Evolutionary conservation across 2,888 invertebrate genomes (phyloP).

Genomic region (Conistra vaccinii): DNA sequence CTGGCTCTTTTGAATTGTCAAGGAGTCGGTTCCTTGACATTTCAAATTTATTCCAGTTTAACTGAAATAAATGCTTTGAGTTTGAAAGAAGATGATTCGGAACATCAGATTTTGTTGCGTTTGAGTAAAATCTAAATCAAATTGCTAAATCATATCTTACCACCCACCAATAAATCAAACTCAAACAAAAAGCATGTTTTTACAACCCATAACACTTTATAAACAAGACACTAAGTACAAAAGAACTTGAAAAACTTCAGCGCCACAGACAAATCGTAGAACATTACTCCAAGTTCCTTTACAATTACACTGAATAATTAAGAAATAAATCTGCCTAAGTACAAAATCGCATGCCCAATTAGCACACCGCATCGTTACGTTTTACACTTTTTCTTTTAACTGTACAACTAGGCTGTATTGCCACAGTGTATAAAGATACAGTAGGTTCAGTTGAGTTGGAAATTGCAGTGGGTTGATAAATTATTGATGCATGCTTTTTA

Average conservation of each 20-base stretch:
- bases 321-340: slow-evolving; percentile 82
- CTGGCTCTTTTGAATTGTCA: background rate
- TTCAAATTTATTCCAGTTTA: background rate
- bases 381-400: slow-evolving; percentile 83
- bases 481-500: background rate
- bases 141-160: background rate
- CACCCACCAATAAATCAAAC: background rate
- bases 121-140: background rate
- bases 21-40: background rate
- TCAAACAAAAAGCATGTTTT: background rate
- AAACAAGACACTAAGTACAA: slow-evolving; percentile 22
- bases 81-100: background rate
- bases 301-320: slow-evolving; percentile 80
- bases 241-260: slow-evolving; percentile 2
- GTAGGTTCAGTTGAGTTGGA: background rate
- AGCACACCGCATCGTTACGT: slow-evolving; percentile 73
- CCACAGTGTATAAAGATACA: background rate
- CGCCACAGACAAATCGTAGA: slow-evolving; percentile 35
- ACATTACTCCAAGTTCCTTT: slow-evolving; percentile 58
- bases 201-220: background rate
- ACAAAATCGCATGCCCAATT: slow-evolving; percentile 70
- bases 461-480: background rate
- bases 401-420: slow-evolving; percentile 31
- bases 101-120: background rate
- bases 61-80: background rate